phyloP scores from a whole-genome alignment of 2,113 vertebrate species.

The Benitochromis conjunctus region DNA sequence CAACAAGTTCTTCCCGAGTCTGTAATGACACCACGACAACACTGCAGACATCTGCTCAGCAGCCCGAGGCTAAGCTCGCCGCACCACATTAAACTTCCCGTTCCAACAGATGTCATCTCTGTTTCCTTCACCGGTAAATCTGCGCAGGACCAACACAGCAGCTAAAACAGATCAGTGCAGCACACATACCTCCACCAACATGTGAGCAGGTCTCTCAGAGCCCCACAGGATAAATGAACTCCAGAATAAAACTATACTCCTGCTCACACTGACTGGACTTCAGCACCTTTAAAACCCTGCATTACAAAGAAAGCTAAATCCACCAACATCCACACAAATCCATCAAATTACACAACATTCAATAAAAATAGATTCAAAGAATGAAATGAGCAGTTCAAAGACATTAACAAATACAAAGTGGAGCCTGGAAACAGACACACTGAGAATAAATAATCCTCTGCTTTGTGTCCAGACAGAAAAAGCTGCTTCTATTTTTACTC shows the following conservation, averaged over 20 bases:
- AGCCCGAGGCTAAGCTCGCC: not conserved
- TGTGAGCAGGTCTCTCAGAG: not conserved
- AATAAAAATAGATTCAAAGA: not conserved
- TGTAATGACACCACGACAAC: not conserved
- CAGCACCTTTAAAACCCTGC: not conserved
- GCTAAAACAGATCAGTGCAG: not conserved
- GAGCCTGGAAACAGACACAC: not conserved
- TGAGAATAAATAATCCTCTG: not conserved
- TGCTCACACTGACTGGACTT: not conserved
- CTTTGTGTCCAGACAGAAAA: not conserved
- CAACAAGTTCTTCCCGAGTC: not conserved
- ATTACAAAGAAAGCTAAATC: not conserved
- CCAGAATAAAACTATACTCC: not conserved
- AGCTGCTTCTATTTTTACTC: not conserved
- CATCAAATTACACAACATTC: not conserved
- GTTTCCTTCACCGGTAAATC: not conserved
- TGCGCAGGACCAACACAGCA: not conserved
- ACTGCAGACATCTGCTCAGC: not conserved
- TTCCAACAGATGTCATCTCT: not conserved
- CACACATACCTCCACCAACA: not conserved
- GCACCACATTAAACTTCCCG: not conserved
- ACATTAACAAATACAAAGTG: not conserved
- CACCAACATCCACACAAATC: not conserved
- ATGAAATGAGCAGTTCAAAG: not conserved
- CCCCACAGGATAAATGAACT: not conserved